Evolutionary conservation across 1,140 invertebrate genomes (phyloP), one percentile per base, ranked within the genome.

Genomic region (Ruditapes philippinarum): DNA sequence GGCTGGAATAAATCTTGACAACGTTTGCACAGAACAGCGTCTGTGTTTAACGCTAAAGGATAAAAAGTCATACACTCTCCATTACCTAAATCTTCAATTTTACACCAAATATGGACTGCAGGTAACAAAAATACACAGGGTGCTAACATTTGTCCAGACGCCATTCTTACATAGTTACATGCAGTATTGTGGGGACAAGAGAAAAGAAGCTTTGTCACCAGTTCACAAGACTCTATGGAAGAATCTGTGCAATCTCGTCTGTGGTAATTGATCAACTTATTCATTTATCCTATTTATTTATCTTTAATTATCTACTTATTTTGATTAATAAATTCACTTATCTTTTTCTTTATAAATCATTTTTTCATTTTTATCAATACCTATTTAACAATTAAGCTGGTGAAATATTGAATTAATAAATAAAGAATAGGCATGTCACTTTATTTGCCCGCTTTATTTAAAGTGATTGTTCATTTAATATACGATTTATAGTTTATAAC

Each of bases 1-100:
- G 2, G 57, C 57, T 28, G 57, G 57, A 62, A 62, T 62, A 28
- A 62, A 62, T 62, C 22, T 62, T n/a, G 57, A 62, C 14, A n/a
- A 28, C 25, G 1, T 62, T 28, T 62, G n/a, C 57, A 28, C 57
- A 28, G 57, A 62, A 28, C 2, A 62, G 14, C 57, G 57, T 25
- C 25, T 62, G 57, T 62, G 57, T 28, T 62, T 62, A 25, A 62
- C 57, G 9, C 57, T 62, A 5, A 62, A 62, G 28, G 57, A 62
- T 14, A 62, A 62, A 28, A 62, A 62, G 25, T 62, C 57, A 62
- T 62, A 62, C 57, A 62, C 57, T 28, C n/a, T 62, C n/a, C 57
- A 62, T 62, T 62, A 62, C 25, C 14, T 62, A 5, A 62, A 62
- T 14, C 57, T 62, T 1, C 57, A 62, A 25, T 62, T 62, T 14